Conservation (phyloP, 1,140 invertebrate species). For the Drosophila kohkoa region DNA sequence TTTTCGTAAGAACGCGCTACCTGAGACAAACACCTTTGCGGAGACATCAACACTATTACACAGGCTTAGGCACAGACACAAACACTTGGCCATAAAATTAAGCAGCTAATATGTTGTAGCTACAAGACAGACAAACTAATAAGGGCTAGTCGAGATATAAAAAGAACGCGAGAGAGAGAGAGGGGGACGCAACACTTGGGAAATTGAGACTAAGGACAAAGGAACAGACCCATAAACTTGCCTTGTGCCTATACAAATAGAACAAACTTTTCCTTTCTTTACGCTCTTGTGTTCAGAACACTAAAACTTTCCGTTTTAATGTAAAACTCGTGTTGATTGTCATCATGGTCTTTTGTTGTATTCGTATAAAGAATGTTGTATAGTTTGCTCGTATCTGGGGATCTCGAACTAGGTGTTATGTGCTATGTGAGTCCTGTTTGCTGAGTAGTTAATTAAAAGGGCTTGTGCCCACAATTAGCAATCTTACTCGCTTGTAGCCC, state of each 20-base stretch:
- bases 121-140: slow-evolving; percentile 64
- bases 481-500: slow-evolving; percentile 10
- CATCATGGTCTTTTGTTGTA: slow-evolving; percentile 51
- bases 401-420: slow-evolving; percentile 41
- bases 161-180: background rate
- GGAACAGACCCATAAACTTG: slow-evolving; percentile 48
- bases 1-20: slow-evolving; percentile 45
- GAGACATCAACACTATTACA: slow-evolving; percentile 1
- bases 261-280: slow-evolving; percentile 60
- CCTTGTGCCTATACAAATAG: slow-evolving; percentile 74
- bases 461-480: slow-evolving; percentile 46
- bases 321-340: slow-evolving; percentile 74
- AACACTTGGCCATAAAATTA: slow-evolving; percentile 60
- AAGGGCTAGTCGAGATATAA: slow-evolving; percentile 27
- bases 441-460: slow-evolving; percentile 71
- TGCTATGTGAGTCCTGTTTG: slow-evolving; percentile 26
- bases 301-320: slow-evolving; percentile 76
- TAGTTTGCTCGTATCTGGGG: slow-evolving; percentile 21
- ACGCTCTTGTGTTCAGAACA: slow-evolving; percentile 32
- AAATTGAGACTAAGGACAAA: slow-evolving; percentile 41
- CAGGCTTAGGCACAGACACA: slow-evolving; percentile 3
- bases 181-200: slow-evolving; percentile 2
- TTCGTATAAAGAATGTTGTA: slow-evolving; percentile 7
- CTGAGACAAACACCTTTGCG: slow-evolving; percentile 34
- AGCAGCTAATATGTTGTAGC: slow-evolving; percentile 80